Evolutionary conservation across 2,888 invertebrate genomes (phyloP).

Genomic region (Drosophila rubida): DNA sequence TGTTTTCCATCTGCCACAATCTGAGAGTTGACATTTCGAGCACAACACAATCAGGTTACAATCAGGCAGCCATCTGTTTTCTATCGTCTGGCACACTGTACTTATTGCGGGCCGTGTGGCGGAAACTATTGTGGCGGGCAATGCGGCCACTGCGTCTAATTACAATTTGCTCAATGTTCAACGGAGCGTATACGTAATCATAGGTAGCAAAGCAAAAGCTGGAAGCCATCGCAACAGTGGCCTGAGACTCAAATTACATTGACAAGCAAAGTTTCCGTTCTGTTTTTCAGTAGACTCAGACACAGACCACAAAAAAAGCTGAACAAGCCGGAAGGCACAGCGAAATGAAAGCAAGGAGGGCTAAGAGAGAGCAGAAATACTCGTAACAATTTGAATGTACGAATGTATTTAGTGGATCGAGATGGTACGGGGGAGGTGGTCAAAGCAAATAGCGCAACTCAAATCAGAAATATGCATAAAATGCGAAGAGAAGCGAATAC

Average conservation of each 20-base stretch:
- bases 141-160: constrained; percentile 65
- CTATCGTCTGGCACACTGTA: constrained; percentile 9
- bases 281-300: constrained; percentile 25
- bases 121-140: constrained; percentile 48
- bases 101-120: constrained; percentile 32
- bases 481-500: constrained; percentile 48
- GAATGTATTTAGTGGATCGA: neutral
- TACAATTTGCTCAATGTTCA: constrained; percentile 64
- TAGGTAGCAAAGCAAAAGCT: constrained; percentile 32
- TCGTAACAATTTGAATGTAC: constrained; percentile 24
- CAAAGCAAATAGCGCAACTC: constrained; percentile 58
- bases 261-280: constrained; percentile 52
- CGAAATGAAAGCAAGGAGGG: constrained; percentile 25
- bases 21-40: neutral
- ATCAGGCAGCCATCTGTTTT: constrained; percentile 8
- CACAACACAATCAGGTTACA: neutral
- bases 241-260: constrained; percentile 62
- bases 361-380: constrained; percentile 3
- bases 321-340: constrained; percentile 28
- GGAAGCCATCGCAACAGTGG: constrained; percentile 24
- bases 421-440: constrained; percentile 26
- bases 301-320: constrained; percentile 27
- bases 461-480: constrained; percentile 68
- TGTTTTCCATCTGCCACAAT: neutral
- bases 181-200: constrained; percentile 71